Base-by-base conservation (phyloP, 2,888 invertebrate genomes). In the Anarsia innoxiella region DNA sequence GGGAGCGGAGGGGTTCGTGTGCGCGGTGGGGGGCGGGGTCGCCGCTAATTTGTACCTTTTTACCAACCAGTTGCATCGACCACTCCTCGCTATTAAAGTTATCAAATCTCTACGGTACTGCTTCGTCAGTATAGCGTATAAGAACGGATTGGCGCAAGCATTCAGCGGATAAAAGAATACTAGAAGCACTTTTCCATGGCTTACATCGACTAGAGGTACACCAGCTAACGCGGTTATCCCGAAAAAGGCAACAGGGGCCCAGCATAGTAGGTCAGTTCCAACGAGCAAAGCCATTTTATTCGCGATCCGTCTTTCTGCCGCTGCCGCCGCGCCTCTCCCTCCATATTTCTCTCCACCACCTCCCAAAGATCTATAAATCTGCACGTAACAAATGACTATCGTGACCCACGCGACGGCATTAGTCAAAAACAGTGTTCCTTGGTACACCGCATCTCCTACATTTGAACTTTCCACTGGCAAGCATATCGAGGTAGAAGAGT, bases 91-190 rank as follows among this genome's bases (percentile, higher is more conserved):
- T 32, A 93, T 73, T 26, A 93, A 66, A 8, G 87, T 80, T 36
- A 89, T 86, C 12, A 93, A 83, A 66, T 96, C 95, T 49, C 90
- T 87, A 27, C 94, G 87, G 63, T 94, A 95, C 70, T 95, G 95
- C 44, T 94, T 90, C 4, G 96, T 96, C 60, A 95, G 84, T 49
- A 96, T 93, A 11, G 95, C 96, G 71, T 96, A 97, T 2, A 97
- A 79, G 80, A 95, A 96, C 0, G 96, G 96, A 77, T 97, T 96
- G 25, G 96, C 94, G 65, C 95, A 95, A 0, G 95, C 93, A 73
- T 96, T 96, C 42, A 97, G 76, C 0, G 96, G 96, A 65, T 96
- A 94, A 65, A 96, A 95, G 66, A 96, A 95, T 5, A 96, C 95
- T 42, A 95, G 76, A 8, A 95, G 77, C 32, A 96, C 91, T 72